Evolutionary conservation across 92 coral and sea anemone species (phyloP), one percentile per base, ranked within the genome.

Genomic region (Zoanthus solanderi): DNA sequence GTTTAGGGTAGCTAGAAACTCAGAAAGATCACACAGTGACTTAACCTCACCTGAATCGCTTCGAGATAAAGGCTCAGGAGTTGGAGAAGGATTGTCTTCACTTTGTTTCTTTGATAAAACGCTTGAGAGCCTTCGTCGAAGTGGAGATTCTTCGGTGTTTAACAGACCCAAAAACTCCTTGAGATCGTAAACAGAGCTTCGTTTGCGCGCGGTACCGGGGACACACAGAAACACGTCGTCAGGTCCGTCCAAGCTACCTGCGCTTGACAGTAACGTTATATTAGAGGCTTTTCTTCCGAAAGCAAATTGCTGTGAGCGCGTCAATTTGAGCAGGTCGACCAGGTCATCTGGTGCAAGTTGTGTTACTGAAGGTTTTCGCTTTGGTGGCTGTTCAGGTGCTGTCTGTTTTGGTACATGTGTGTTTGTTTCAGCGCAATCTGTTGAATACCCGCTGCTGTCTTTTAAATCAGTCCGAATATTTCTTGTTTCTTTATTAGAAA

Each of bases 21-120:
- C 98, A 0, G 93, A 92, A 3, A 95, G 94, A 79, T 95, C 96
- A 17, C 85, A 93, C 11, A 95, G 87, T 6, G 98, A 91, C 47
- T 87, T 78, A 17, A 50, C 85, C 30, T 96, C 96, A 1, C 93
- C 94, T 2, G 98, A 93, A 74, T 95, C 98, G 7, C 93, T 96
- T 11, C 98, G 96, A 7, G 96, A 84, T 5, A 90, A 79, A 13
- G 92, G 91, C 2, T 71, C 85, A 1, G 98, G 96, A 30, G 90
- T 76, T 42, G 78, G 65, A 1, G 84, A 71, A 8, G 29, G 32
- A 9, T 23, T 67, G 50, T 63, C 83, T 9, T 83, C 67, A 54
- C 65, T 78, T 29, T 71, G 85, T 18, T 57, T 88, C 73, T 74
- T 68, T 46, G 93, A 77, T 53, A 89, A 84, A 11, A 79, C 75